Evolutionary conservation across 2,888 invertebrate genomes (phyloP).

Genomic region (Phalera bucephala): DNA sequence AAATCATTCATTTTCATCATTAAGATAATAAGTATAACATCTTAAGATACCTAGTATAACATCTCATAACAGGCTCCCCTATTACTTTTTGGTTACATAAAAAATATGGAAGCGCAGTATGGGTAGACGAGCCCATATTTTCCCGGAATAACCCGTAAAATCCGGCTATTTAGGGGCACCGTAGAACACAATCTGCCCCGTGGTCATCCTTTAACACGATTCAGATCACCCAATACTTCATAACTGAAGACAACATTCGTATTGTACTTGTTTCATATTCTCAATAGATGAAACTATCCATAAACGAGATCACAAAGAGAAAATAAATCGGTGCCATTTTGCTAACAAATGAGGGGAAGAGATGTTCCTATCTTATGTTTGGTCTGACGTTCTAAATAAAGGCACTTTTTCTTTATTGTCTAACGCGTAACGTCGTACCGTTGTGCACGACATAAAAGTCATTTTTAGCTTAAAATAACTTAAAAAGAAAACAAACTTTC

Average conservation of each 20-base stretch:
- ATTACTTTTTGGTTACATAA: too few species aligned
- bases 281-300: constrained; percentile 53
- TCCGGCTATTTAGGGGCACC: not conserved
- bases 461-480: too few species aligned
- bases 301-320: constrained; percentile 52
- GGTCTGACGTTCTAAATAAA: constrained; percentile 44
- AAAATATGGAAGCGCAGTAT: too few species aligned
- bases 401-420: constrained; percentile 36
- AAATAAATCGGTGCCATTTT: constrained; percentile 62
- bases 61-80: too few species aligned
- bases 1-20: too few species aligned
- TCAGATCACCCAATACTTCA: constrained; percentile 19
- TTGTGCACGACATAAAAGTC: not conserved
- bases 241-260: constrained; percentile 21
- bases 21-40: too few species aligned
- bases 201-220: constrained; percentile 3
- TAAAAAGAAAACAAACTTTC: too few species aligned
- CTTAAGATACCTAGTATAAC: too few species aligned
- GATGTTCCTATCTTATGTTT: constrained; percentile 56
- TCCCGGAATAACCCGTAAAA: not conserved
- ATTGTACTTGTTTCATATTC: constrained; percentile 40
- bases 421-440: constrained; percentile 6
- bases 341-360: constrained; percentile 60
- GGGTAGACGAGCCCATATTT: too few species aligned
- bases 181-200: not conserved